These are phyloP conservation scores for Lepidurus packardi DNA, from an alignment of 1,140 invertebrate genomes.

Conservation along the genomic window DNA sequence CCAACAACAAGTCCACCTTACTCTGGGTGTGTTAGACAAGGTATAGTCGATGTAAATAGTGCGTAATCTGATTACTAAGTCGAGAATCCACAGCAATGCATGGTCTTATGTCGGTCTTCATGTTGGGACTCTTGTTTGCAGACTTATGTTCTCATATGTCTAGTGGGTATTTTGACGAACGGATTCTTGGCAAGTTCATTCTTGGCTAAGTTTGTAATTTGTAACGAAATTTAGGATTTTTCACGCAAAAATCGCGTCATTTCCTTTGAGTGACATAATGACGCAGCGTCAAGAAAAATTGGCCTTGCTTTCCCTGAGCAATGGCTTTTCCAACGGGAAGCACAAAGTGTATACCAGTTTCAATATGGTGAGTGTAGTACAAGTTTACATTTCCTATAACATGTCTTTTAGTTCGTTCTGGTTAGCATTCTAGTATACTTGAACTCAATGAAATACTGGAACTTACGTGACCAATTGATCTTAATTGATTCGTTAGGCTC, in stretches of 20 bases:
- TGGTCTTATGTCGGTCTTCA: neutral
- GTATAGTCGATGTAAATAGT: neutral
- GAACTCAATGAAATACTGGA: no score
- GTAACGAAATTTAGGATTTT: neutral
- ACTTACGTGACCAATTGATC: no score
- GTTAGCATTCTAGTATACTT: no score
- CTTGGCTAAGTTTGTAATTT: neutral
- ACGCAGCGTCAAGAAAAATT: neutral
- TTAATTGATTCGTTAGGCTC: no score
- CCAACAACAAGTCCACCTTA: neutral
- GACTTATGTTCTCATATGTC: neutral
- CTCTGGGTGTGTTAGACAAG: neutral
- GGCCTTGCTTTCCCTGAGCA: neutral
- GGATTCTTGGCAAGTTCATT: conserved; percentile 1
- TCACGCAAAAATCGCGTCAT: neutral
- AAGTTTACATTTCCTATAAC: neutral
- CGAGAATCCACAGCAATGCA: conserved; percentile 1
- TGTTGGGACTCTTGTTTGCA: neutral
- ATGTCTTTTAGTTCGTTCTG: no score
- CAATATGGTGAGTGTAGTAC: neutral
- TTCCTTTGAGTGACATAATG: neutral
- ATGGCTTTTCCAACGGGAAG: neutral
- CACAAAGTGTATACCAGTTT: neutral
- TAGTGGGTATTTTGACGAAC: neutral
- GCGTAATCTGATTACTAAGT: conserved; percentile 11